Percentiles rank a stretch among this genome's conserved stretches.
phyloP scores from a whole-genome alignment of 1,140 invertebrate species.

The Bombus sibiricus region DNA sequence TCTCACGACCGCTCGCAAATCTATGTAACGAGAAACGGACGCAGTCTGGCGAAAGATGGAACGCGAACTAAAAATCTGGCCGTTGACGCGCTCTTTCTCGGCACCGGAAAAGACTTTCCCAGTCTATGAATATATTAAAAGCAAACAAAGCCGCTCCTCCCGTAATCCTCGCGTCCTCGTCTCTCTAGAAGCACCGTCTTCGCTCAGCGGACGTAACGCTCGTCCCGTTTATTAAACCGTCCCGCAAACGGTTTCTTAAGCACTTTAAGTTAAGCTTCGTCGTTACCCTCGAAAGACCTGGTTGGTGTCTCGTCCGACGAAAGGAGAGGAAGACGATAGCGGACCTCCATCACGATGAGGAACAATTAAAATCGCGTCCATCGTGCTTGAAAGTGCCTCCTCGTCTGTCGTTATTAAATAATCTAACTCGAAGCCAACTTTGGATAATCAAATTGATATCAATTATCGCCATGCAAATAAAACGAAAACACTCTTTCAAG shows the following conservation, averaged over 20 bases:
- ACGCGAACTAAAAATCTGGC: not conserved
- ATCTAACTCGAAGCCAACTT: not conserved
- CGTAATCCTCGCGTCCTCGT: conserved; percentile 38
- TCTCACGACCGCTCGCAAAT: not conserved
- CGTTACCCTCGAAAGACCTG: conserved; percentile 63
- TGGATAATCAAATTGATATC: not conserved
- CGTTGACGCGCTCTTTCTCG: conserved; percentile 16
- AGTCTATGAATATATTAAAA: conserved; percentile 80
- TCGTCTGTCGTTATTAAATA: not conserved
- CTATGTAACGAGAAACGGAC: not conserved
- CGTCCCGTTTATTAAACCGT: conserved; percentile 67
- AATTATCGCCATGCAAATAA: not conserved
- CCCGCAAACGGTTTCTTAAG: conserved; percentile 67
- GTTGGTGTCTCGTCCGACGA: conserved; percentile 9
- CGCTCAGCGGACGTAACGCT: conserved; percentile 40
- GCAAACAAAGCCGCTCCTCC: conserved; percentile 71
- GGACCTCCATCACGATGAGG: conserved; percentile 3
- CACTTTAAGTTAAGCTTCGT: conserved; percentile 68
- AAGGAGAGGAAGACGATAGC: no score
- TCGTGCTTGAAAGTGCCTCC: conserved; percentile 7
- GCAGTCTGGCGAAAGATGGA: not conserved
- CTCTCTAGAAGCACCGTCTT: not conserved
- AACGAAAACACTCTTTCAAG: not conserved
- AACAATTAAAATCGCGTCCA: conserved; percentile 61
- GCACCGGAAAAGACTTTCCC: conserved; percentile 69